Percentiles rank a stretch among this genome's conserved stretches.
These are phyloP conservation scores for Pocillopora grandis DNA, from an alignment of 92 coral and sea anemone species.

Conservation along the genomic window DNA sequence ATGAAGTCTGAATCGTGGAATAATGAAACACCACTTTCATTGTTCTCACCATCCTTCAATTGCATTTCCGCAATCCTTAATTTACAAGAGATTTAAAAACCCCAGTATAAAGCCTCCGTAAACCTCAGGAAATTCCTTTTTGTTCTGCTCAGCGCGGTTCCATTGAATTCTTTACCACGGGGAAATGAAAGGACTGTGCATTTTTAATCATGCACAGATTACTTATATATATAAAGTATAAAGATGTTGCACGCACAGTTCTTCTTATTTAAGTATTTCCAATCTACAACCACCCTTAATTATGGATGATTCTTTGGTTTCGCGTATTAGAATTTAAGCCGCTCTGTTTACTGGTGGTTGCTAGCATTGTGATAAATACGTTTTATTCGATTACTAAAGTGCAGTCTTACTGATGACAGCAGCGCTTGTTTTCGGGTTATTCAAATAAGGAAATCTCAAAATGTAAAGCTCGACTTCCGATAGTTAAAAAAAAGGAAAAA, in stretches of 20 bases:
- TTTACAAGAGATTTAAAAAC: neutral
- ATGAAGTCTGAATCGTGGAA: neutral
- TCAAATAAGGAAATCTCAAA: neutral
- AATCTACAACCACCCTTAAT: neutral
- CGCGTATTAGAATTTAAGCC: neutral
- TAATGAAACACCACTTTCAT: neutral
- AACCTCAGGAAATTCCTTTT: constrained; percentile 18
- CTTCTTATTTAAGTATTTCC: constrained; percentile 31
- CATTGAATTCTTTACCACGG: neutral
- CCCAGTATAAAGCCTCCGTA: neutral
- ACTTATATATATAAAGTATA: neutral
- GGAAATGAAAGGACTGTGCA: constrained; percentile 23
- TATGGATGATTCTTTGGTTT: neutral
- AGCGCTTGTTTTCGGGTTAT: neutral
- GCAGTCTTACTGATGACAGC: neutral
- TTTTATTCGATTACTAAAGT: neutral
- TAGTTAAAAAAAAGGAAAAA: no score
- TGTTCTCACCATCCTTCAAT: neutral
- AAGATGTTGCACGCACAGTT: neutral
- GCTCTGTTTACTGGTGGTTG: neutral
- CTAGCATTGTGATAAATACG: neutral
- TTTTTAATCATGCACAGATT: neutral
- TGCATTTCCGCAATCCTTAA: constrained; percentile 6
- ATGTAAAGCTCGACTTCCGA: neutral
- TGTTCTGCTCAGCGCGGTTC: constrained; percentile 16